Conservation (phyloP, 1,140 invertebrate genomes). For the Probaryconus sp. region DNA sequence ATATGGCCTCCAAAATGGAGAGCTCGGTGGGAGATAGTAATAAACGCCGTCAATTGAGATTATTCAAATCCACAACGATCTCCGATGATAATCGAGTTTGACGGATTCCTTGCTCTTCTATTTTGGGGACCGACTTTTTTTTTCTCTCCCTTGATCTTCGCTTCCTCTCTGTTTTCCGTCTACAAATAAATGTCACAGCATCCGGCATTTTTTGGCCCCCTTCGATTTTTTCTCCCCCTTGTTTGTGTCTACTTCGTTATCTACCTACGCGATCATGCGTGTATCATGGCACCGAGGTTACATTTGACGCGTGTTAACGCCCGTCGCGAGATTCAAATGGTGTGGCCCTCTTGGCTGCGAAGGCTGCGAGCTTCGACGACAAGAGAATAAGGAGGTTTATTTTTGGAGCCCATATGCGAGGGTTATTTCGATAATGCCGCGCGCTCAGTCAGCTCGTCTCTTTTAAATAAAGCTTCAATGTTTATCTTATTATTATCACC, state of each 20-base stretch:
- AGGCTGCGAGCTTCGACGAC: slow-evolving; percentile 60
- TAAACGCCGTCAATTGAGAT: slow-evolving; percentile 9
- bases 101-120: neutral
- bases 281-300: slow-evolving; percentile 42
- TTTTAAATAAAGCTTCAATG: slow-evolving; percentile 51
- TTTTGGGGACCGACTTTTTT: neutral
- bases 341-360: slow-evolving; percentile 30
- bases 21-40: slow-evolving; percentile 13
- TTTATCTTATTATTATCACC: slow-evolving; percentile 29
- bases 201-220: slow-evolving; percentile 43
- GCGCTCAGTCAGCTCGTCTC: slow-evolving; percentile 36
- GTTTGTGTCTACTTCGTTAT: no score
- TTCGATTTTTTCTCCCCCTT: no score
- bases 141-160: slow-evolving; percentile 30
- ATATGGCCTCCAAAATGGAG: slow-evolving; percentile 26
- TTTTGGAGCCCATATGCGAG: slow-evolving; percentile 76
- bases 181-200: slow-evolving; percentile 69
- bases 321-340: slow-evolving; percentile 45
- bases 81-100: no score
- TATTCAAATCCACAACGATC: no score
- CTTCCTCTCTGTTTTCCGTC: slow-evolving; percentile 24
- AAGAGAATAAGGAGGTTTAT: slow-evolving; percentile 77
- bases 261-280: slow-evolving; percentile 53
- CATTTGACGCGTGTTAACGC: slow-evolving; percentile 49
- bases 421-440: slow-evolving; percentile 74